A percentile compares a stretch with the other conserved stretches of the same genome.
phyloP scores from a whole-genome alignment of 2,888 invertebrate species.

The Chymomyza caudatula region DNA sequence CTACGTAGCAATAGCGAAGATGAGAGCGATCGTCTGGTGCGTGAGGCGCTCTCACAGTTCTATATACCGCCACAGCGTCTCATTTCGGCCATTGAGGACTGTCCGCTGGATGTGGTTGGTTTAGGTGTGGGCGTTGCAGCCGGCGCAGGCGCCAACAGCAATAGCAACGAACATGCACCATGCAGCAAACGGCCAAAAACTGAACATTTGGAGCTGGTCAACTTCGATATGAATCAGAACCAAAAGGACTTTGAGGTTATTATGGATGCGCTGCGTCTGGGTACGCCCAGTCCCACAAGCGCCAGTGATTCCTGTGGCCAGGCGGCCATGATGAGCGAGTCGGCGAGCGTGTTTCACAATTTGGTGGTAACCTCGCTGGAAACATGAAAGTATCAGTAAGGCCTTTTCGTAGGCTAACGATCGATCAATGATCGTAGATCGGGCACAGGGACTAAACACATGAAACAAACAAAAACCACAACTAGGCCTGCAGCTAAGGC shows the following conservation, averaged over 20 bases:
- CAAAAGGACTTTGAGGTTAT: slow-evolving; percentile 79
- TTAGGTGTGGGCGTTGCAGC: slow-evolving; percentile 26
- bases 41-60: slow-evolving; percentile 85
- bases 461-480: slow-evolving; percentile 9
- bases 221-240: slow-evolving; percentile 77
- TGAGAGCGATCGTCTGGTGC: slow-evolving; percentile 83
- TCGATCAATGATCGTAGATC: neutral
- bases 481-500: slow-evolving; percentile 26
- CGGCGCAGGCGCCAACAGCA: slow-evolving; percentile 13
- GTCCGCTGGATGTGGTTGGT: slow-evolving; percentile 75
- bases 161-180: neutral
- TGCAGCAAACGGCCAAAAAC: slow-evolving; percentile 38
- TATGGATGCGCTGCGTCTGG: slow-evolving; percentile 78
- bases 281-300: slow-evolving; percentile 73
- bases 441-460: neutral
- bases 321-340: slow-evolving; percentile 83
- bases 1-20: slow-evolving; percentile 79
- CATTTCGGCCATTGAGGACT: slow-evolving; percentile 84
- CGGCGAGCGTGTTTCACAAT: slow-evolving; percentile 77
- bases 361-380: slow-evolving; percentile 78
- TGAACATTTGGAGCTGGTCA: slow-evolving; percentile 70
- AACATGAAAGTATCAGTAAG: slow-evolving; percentile 78
- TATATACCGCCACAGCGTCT: slow-evolving; percentile 85
- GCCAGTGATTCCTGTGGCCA: slow-evolving; percentile 81
- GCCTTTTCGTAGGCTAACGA: neutral